Base-by-base conservation (phyloP, 1,140 invertebrate species). In the Apocrypta bakeri region DNA sequence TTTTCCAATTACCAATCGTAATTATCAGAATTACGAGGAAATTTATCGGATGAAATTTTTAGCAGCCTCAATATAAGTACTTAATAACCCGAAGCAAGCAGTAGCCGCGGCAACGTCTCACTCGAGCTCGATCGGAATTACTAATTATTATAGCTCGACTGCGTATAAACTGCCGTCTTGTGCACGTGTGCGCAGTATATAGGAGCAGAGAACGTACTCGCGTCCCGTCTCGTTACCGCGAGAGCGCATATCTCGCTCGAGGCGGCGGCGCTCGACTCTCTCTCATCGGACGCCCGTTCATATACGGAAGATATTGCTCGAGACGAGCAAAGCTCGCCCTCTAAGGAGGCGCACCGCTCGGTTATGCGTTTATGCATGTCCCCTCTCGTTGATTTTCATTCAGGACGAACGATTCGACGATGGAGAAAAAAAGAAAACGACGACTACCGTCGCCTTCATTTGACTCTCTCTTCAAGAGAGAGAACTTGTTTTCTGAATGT, bases 331-430 rank as follows among this genome's bases (percentile, higher is more conserved):
- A 29, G 42, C 56, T 73, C 8, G 2, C 29, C 33, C 48, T 17
- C 2, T 40, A 73, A 14, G 24, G 64, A 2, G 29, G 6, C 0
- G n/a, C 29, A 14, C 25, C 21, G n/a, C 61, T 33, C 14, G 11
- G 21, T 29, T 42, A 75, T 75, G 61, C 64, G 64, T 42, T 78
- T 79, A 79, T 72, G 29, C 31, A 72, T 40, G 48, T 81, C 69
- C 29, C 31, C 48, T 63, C 48, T 73, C 71, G 40, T 76, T 82
- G 61, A 82, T 75, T 75, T 68, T 75, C 72, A 75, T 75, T 75
- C n/a, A 40, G 48, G 27, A 69, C 31, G 61, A 74, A 66, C 17
- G 71, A 81, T 73, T 71, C 24, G 37, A 33, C 33, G 33, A 2
- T 37, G 33, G 6, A 63, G 8, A 0, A 63, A 14, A 75, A 21